phyloP scores from a whole-genome alignment of 2,797 vertebrate genomes.

The Salmo trutta region DNA sequence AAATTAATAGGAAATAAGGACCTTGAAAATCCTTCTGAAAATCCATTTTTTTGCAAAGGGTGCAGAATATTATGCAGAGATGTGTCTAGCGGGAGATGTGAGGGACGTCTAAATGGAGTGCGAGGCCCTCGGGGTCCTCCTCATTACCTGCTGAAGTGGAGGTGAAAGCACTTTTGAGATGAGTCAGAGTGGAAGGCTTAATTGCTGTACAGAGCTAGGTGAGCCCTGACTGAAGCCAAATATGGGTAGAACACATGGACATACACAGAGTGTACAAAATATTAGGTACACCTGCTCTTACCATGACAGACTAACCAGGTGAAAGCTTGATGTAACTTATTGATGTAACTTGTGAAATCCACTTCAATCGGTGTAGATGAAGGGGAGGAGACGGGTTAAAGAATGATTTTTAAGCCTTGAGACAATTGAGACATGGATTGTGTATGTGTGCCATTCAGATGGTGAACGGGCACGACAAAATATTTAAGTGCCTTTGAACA shows the following conservation, averaged over 20 bases:
- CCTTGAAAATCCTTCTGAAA: conserved; percentile 54
- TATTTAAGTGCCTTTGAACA: too few relatives aligned
- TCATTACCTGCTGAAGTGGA: conserved; percentile 58
- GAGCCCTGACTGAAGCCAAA: conserved; percentile 47
- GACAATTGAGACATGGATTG: too few relatives aligned
- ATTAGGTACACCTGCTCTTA: too few relatives aligned
- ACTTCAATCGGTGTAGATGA: too few relatives aligned
- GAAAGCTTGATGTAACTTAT: too few relatives aligned
- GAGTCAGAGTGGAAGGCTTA: conserved; percentile 64
- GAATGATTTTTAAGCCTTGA: too few relatives aligned
- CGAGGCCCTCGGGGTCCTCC: conserved; percentile 50
- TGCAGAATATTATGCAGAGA: conserved; percentile 59
- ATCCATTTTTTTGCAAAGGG: conserved; percentile 57
- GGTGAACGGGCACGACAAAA: too few relatives aligned
- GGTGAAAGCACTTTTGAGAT: conserved; percentile 55
- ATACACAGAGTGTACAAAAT: not conserved
- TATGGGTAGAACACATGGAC: conserved; percentile 55
- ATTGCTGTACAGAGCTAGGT: conserved; percentile 51
- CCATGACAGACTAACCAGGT: too few relatives aligned
- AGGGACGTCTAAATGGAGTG: conserved; percentile 25
- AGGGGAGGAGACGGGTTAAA: too few relatives aligned
- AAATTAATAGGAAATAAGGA: conserved; percentile 38
- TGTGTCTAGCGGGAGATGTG: conserved; percentile 30
- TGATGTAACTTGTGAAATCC: too few relatives aligned
- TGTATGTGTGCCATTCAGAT: too few relatives aligned